phyloP scores from a whole-genome alignment of 1,140 invertebrate species.

The Nasonia longicornis region DNA sequence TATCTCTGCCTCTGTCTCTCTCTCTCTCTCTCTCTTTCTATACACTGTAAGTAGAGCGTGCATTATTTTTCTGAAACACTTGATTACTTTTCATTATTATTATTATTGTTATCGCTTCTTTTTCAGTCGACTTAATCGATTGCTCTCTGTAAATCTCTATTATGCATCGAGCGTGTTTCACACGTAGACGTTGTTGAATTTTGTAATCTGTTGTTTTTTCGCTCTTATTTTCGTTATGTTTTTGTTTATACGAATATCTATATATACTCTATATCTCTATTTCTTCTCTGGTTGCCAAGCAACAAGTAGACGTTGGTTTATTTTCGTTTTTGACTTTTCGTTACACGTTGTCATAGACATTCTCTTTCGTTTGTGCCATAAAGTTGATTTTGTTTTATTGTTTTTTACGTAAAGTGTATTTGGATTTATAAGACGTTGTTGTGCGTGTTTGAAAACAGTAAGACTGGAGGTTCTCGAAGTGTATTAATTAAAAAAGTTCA shows the following conservation, averaged over 20 bases:
- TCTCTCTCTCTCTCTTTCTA: conserved; percentile 47
- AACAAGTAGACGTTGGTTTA: conserved; percentile 37
- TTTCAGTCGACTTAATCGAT: conserved; percentile 32
- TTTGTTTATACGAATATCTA: conserved; percentile 38
- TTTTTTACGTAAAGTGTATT: background rate
- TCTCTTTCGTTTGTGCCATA: conserved; percentile 37
- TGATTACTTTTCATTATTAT: conserved; percentile 36
- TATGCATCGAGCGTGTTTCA: background rate
- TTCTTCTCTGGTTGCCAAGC: conserved; percentile 36
- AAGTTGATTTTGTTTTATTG: conserved; percentile 31
- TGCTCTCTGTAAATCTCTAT: background rate
- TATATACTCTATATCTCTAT: background rate
- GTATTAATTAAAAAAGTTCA: background rate
- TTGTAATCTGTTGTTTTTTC: conserved; percentile 27
- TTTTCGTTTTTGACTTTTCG: conserved; percentile 31
- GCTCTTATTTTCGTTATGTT: conserved; percentile 32
- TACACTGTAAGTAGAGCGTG: conserved; percentile 61
- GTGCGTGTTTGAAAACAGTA: conserved; percentile 18
- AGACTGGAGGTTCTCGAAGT: conserved; percentile 23
- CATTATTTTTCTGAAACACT: conserved; percentile 48
- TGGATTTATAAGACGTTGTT: conserved; percentile 6
- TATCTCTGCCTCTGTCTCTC: background rate
- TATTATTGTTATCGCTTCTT: conserved; percentile 41
- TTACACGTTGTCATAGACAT: conserved; percentile 16
- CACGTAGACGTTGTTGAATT: background rate